Percentiles rank a stretch among this genome's conserved stretches.
phyloP scores from a whole-genome alignment of 2,888 invertebrate species.

The Eledone cirrhosa region DNA sequence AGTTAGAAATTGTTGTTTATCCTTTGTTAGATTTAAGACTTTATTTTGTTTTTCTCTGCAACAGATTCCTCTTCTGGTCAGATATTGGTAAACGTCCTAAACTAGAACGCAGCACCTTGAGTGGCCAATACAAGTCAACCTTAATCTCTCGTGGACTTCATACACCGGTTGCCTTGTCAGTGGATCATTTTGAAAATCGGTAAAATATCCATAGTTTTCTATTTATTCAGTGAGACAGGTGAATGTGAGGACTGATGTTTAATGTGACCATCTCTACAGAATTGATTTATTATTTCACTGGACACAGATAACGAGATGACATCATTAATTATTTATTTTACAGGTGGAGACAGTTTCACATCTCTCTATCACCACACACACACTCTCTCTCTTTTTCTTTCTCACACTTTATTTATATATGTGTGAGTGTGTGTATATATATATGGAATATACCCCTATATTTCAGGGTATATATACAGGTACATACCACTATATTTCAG shows the following conservation, averaged over 20 bases:
- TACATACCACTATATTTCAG: too few relatives aligned
- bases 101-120: not conserved
- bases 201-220: not conserved
- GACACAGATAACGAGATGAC: too few relatives aligned
- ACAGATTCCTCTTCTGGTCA: conserved; percentile 29
- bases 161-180: conserved; percentile 15
- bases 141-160: conserved; percentile 14
- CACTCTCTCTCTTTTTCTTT: not conserved
- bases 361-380: too few relatives aligned
- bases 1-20: too few relatives aligned
- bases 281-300: not conserved
- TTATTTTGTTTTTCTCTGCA: not conserved
- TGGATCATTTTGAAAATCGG: conserved; percentile 24
- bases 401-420: not conserved
- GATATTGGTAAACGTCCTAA: conserved; percentile 11
- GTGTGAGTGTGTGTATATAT: not conserved
- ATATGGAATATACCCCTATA: too few relatives aligned
- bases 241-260: not conserved
- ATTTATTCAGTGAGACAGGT: not conserved
- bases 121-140: conserved; percentile 2
- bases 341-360: too few relatives aligned
- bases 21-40: too few relatives aligned
- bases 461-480: too few relatives aligned
- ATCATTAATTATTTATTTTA: too few relatives aligned
- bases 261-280: not conserved